phyloP scores from a whole-genome alignment of 2,888 invertebrate genomes.

The Esperia sulphurella region DNA sequence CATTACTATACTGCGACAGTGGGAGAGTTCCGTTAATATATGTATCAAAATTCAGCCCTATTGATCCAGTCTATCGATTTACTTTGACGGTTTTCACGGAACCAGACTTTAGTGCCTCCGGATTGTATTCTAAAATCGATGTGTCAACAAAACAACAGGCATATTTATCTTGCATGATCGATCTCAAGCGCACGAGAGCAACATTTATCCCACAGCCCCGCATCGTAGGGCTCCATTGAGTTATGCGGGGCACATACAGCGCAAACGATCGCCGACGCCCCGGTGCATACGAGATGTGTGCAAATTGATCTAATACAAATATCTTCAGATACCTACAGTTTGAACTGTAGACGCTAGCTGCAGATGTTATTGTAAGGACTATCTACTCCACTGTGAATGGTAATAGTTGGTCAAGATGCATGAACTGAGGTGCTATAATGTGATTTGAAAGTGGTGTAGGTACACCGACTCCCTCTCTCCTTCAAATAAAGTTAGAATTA shows the following conservation, averaged over 20 bases:
- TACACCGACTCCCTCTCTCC: too few species aligned
- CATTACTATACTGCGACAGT: too few species aligned
- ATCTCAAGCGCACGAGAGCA: slow-evolving; percentile 14
- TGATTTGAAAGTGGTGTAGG: slow-evolving; percentile 1
- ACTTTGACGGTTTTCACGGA: too few species aligned
- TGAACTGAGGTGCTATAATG: background rate
- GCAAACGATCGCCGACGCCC: slow-evolving; percentile 54
- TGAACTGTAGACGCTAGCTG: background rate
- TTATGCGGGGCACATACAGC: slow-evolving; percentile 59
- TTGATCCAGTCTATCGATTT: too few species aligned
- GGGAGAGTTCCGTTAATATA: too few species aligned
- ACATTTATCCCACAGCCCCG: slow-evolving; percentile 16
- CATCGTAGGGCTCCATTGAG: slow-evolving; percentile 38
- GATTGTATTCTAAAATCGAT: too few species aligned
- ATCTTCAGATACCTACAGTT: slow-evolving; percentile 19
- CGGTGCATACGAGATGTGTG: slow-evolving; percentile 61
- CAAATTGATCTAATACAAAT: slow-evolving; percentile 68
- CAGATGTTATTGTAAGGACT: background rate
- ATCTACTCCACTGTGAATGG: too few species aligned
- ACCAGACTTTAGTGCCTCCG: too few species aligned
- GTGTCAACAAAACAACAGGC: background rate
- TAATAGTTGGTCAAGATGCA: background rate
- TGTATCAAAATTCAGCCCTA: too few species aligned
- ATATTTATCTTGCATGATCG: slow-evolving; percentile 11
- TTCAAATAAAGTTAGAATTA: too few species aligned